Conservation (phyloP, 2,113 vertebrate species). For the Nyctibius bracteatus region DNA sequence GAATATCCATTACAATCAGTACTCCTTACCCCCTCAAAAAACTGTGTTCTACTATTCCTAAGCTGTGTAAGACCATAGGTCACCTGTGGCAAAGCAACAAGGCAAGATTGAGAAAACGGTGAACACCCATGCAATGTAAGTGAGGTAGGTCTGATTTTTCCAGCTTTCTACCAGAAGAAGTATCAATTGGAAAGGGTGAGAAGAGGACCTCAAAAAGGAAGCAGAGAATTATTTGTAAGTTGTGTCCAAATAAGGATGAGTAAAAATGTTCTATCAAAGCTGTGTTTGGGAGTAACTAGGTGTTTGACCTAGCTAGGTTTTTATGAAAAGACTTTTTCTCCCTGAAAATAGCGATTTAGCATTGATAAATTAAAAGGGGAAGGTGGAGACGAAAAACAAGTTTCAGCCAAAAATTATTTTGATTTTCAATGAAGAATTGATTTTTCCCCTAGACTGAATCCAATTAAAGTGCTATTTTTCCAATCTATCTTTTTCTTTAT, state of each 20-base stretch:
- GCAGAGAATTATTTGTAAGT: not conserved
- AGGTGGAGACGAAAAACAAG: not conserved
- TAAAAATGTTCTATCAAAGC: not conserved
- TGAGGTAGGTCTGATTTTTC: not conserved
- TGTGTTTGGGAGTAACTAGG: not conserved
- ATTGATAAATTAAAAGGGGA: not conserved
- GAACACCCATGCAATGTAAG: no score
- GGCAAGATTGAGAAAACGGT: not conserved
- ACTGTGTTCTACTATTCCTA: not conserved
- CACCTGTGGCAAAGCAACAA: not conserved
- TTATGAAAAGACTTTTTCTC: not conserved
- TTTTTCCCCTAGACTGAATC: not conserved
- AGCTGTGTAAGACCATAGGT: not conserved
- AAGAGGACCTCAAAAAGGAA: not conserved
- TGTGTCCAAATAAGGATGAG: not conserved
- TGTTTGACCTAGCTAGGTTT: not conserved
- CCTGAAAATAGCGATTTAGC: not conserved
- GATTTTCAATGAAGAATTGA: not conserved
- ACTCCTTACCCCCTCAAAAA: not conserved
- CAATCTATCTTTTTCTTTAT: not conserved
- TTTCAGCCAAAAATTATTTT: not conserved
- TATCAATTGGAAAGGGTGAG: not conserved
- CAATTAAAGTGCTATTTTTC: not conserved
- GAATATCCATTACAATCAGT: not conserved
- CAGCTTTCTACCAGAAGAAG: not conserved